Evolutionary conservation across 1,140 invertebrate genomes (phyloP).

Genomic region (Pseudomyrmex dendroicus): DNA sequence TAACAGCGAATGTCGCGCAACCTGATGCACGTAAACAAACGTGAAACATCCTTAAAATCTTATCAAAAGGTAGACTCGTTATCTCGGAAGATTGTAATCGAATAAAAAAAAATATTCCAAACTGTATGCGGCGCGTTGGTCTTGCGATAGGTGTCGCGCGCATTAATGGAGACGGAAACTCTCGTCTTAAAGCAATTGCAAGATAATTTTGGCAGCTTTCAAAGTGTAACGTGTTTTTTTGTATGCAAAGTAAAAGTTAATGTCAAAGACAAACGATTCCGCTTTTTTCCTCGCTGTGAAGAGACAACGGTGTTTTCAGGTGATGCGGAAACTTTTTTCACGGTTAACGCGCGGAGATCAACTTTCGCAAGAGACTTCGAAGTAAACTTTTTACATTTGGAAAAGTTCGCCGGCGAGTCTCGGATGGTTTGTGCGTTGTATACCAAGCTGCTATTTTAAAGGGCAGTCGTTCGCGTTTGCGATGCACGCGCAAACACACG

Average conservation of each 20-base stretch:
- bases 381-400: slow-evolving; percentile 59
- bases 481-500: slow-evolving; percentile 13
- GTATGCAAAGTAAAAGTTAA: not conserved
- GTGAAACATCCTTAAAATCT: slow-evolving; percentile 68
- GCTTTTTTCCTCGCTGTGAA: not conserved
- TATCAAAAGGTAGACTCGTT: slow-evolving; percentile 68
- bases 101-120: slow-evolving; percentile 64
- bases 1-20: slow-evolving; percentile 54
- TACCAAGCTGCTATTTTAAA: slow-evolving; percentile 34
- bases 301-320: slow-evolving; percentile 3
- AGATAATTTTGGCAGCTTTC: slow-evolving; percentile 42
- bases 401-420: slow-evolving; percentile 42
- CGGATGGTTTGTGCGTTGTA: slow-evolving; percentile 12
- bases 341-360: slow-evolving; percentile 5
- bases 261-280: slow-evolving; percentile 1
- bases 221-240: not conserved
- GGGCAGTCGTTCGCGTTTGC: slow-evolving; percentile 40
- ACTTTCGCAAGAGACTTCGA: slow-evolving; percentile 10
- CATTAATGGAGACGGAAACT: too few species aligned
- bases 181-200: not conserved
- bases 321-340: slow-evolving; percentile 33
- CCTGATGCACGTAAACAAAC: slow-evolving; percentile 69
- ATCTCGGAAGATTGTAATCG: slow-evolving; percentile 69
- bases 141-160: slow-evolving; percentile 40
- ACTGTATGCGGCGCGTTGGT: slow-evolving; percentile 31